Percentiles rank a stretch among this genome's conserved stretches.
Evolutionary conservation across 2,797 vertebrate genomes (phyloP).

Genomic region (Melanotaenia trifasciata): DNA sequence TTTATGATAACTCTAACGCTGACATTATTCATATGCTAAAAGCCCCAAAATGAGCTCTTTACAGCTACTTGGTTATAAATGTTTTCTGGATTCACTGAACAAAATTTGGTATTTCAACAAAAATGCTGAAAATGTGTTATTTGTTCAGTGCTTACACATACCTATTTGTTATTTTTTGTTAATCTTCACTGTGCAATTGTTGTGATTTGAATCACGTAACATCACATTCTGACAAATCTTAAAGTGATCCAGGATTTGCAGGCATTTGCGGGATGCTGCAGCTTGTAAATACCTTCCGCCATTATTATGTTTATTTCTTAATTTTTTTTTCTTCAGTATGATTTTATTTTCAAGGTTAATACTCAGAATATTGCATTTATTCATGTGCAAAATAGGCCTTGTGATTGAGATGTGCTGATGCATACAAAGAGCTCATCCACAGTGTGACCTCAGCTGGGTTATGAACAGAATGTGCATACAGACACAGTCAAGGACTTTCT

Average conservation of each 20-base stretch:
- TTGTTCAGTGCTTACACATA: not conserved
- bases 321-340: not conserved
- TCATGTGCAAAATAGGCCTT: conserved; percentile 23
- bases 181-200: not conserved
- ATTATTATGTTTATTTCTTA: not conserved
- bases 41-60: no score
- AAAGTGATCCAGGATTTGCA: conserved; percentile 24
- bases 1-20: no score
- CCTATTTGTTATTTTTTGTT: not conserved
- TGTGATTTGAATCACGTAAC: not conserved
- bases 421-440: conserved; percentile 47
- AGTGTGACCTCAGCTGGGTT: conserved; percentile 21
- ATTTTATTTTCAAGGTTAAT: conserved; percentile 42
- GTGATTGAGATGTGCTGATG: conserved; percentile 38
- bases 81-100: no score
- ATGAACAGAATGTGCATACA: conserved; percentile 16
- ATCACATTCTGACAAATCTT: not conserved
- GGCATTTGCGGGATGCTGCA: conserved; percentile 16
- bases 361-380: conserved; percentile 29
- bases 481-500: conserved; percentile 24
- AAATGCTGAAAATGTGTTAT: not conserved
- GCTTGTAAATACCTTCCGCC: conserved; percentile 11
- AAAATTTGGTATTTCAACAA: no score
- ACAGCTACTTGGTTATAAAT: no score
- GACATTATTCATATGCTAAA: no score